Evolutionary conservation across 2,113 vertebrate species (phyloP).

Genomic region (Cervus canadensis): DNA sequence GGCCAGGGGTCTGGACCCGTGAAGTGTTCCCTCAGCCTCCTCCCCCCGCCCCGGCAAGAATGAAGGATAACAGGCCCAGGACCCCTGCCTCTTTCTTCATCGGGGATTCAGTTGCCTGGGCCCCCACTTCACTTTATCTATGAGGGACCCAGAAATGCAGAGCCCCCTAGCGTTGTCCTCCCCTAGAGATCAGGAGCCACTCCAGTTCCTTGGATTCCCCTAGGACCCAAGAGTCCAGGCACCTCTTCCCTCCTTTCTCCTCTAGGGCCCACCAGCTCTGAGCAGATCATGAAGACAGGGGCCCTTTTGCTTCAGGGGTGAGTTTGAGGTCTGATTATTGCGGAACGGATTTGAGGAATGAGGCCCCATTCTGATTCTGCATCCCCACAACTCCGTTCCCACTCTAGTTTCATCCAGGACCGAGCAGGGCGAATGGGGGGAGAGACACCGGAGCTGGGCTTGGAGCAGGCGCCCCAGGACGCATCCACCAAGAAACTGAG

Average conservation of each 20-base stretch:
- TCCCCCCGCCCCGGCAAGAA: not conserved
- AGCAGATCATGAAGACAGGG: conserved; percentile 81
- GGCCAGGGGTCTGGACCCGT: not conserved
- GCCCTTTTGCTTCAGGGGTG: conserved; percentile 78
- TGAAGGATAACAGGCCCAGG: not conserved
- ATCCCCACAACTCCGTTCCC: not conserved
- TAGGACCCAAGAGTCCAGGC: conserved; percentile 46
- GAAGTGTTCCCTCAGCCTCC: not conserved
- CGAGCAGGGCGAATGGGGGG: conserved; percentile 66
- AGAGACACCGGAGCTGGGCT: conserved; percentile 41
- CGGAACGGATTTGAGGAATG: not conserved
- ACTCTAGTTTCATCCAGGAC: conserved; percentile 78
- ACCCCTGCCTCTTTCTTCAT: not conserved
- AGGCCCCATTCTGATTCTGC: conserved; percentile 2
- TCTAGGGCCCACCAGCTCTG: conserved; percentile 73
- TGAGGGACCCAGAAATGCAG: not conserved
- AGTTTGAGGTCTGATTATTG: conserved; percentile 58
- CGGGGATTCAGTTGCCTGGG: not conserved
- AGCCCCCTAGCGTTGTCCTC: not conserved
- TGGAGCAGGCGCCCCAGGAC: conserved; percentile 79
- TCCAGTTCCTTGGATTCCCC: not conserved
- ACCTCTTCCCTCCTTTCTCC: conserved; percentile 50
- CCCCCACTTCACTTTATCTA: not conserved
- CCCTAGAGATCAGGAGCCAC: not conserved
- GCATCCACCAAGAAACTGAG: conserved; percentile 85